These are phyloP conservation scores for Pangasius larnaudii DNA, from an alignment of 2,797 vertebrate species.

Conservation along the genomic window DNA sequence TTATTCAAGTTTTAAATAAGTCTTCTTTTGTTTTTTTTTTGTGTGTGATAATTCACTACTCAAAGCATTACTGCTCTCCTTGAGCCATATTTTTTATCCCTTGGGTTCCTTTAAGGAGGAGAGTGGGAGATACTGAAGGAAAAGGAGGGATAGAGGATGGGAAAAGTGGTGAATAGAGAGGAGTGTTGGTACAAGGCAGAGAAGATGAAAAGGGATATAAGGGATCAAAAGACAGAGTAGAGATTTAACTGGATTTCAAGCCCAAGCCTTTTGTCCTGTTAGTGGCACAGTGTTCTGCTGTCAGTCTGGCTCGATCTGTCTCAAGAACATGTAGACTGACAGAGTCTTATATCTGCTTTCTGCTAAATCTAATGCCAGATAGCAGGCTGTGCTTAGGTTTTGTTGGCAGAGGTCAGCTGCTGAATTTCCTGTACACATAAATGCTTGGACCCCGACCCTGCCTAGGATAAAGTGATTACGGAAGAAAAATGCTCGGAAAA, in stretches of 20 bases:
- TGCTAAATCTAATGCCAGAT: not conserved
- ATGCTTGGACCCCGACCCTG: not conserved
- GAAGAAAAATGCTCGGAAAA: not conserved
- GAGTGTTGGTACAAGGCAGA: not conserved
- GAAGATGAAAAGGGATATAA: constrained; percentile 23
- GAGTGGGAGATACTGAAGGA: constrained; percentile 61
- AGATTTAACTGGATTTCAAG: constrained; percentile 23
- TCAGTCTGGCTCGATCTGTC: not conserved
- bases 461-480: not conserved
- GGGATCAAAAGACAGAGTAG: not conserved
- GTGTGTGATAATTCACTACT: not conserved
- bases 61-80: not conserved
- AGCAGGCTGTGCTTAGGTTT: not conserved
- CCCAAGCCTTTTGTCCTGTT: constrained; percentile 25
- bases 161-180: not conserved
- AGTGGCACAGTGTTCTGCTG: not conserved
- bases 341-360: not conserved
- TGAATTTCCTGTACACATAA: not conserved
- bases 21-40: not conserved
- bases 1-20: not conserved
- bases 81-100: not conserved
- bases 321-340: not conserved
- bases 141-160: constrained; percentile 54
- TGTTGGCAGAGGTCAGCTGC: not conserved
- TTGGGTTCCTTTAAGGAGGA: not conserved